Evolutionary conservation across 1,140 invertebrate species (phyloP), one percentile per base, ranked within the genome.

Genomic region (Atta texana): DNA sequence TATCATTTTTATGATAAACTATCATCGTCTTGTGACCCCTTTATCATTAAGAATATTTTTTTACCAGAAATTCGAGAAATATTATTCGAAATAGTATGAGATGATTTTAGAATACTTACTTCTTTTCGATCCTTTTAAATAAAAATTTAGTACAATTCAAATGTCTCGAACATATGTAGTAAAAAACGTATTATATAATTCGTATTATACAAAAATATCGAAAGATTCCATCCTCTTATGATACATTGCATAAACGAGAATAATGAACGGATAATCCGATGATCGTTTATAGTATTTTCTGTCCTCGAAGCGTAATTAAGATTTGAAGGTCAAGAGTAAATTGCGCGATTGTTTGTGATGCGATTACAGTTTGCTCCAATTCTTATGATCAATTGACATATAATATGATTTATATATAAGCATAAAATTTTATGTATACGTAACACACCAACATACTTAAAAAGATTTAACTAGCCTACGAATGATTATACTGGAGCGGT

Each of bases 301-400:
- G 31, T 24, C 2, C n/a, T 34, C 39, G 12, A 61, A 59, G 2
- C 18, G 18, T 31, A 84, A 74, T 72, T 28, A 31, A 72, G 24
- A 61, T 6, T 59, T 21, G 68, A 82, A 82, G 68, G 55, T 82
- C 68, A 82, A 59, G 34, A 31, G 24, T 31, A 57, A 74, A 75
- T 82, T 75, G n/a, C 68, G 12, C 8, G 8, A 51, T 31, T 63
- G 55, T 75, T 82, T 74, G 68, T n/a, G 77, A 80, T 59, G 2
- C 2, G n/a, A 51, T 75, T 31, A 75, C 8, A 51, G 7, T 16
- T 84, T 10, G 55, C 49, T 75, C 8, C 0, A 59, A 68, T 14
- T 6, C 7, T 24, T 34, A 8, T 71, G 7, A 69, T 2, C 21
- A 55, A 7, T 49, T n/a, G 2, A 8, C 31, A 18, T 12, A n/a